Percentiles rank a stretch among this genome's conserved stretches.
phyloP scores from a whole-genome alignment of 1,140 invertebrate species.

The roundworm (Caenorhabditis elegans) region WBcel235 BX284604.4:3611501-3612000 shows the following conservation, averaged over 20 bases:
- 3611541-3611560: constrained; percentile 79
- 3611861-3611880: no score
- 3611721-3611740: constrained; percentile 71
- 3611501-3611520: constrained; percentile 81
- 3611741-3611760: constrained; percentile 67
- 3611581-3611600: constrained; percentile 72
- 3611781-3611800: constrained; percentile 76
- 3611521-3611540: constrained; percentile 86
- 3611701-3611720: constrained; percentile 70
- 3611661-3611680: constrained; percentile 72
- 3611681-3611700: constrained; percentile 78
- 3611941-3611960: no score
- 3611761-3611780: constrained; percentile 75
- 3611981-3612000: constrained; percentile 15
- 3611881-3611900: no score
- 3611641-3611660: constrained; percentile 32
- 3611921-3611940: no score
- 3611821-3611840: background rate
- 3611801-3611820: background rate
- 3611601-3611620: background rate
- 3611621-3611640: background rate
- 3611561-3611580: constrained; percentile 77
- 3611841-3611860: no score
- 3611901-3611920: no score
- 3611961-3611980: no score